These are phyloP conservation scores for Acanthurus lineatus DNA, from an alignment of 2,797 vertebrate species.

Conservation along the genomic window DNA sequence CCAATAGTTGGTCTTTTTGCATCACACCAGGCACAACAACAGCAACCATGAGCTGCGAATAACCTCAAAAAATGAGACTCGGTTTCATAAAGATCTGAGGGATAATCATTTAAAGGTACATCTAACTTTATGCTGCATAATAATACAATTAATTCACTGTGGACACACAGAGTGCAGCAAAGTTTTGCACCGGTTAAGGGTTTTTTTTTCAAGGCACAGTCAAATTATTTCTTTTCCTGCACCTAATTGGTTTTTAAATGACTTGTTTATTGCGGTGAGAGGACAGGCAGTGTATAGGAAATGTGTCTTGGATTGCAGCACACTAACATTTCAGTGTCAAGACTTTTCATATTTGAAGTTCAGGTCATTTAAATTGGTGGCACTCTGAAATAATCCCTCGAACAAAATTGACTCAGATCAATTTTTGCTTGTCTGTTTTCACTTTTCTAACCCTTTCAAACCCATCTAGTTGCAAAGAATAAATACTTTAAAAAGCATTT, in stretches of 20 bases:
- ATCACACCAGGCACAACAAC: background rate
- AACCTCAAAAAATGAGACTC: background rate
- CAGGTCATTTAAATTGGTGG: no score
- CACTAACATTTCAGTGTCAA: constrained; percentile 5
- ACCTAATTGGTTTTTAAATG: constrained; percentile 22
- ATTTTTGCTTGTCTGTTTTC: no score
- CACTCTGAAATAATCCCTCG: no score
- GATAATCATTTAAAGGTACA: background rate
- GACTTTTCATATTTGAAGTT: background rate
- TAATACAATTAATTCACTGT: background rate
- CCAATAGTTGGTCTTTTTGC: no score
- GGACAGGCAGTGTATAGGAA: background rate
- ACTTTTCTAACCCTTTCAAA: no score
- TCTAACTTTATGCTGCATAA: background rate
- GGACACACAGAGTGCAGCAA: background rate
- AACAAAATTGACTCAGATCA: background rate
- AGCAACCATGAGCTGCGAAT: background rate
- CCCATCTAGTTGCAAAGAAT: no score
- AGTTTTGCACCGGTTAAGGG: background rate
- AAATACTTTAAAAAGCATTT: no score
- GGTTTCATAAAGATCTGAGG: background rate
- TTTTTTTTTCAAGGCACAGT: background rate
- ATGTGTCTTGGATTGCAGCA: background rate
- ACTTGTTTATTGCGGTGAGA: background rate
- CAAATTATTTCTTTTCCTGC: constrained; percentile 5